Base-by-base conservation (phyloP, 2,888 invertebrate species). In the Lydus trimaculatus region DNA sequence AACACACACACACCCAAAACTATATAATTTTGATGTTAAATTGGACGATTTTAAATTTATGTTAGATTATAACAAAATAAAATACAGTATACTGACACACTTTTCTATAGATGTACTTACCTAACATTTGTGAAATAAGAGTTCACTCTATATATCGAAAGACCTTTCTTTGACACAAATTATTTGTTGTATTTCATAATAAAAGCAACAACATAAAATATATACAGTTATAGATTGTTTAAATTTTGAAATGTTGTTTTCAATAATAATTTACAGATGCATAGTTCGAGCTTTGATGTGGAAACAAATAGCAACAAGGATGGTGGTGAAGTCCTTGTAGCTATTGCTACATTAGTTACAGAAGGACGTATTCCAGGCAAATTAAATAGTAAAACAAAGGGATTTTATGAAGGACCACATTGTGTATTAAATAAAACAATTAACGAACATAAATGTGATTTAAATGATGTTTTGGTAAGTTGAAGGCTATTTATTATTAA, bases 321-420 rank as follows among this genome's bases (percentile, higher is more conserved):
- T 65, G 82, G 80, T 61, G 83, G 81, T 28, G 85, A 85, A 31
- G 80, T 84, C 61, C 72, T 85, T 70, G 84, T 85, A 69, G 82
- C 82, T 36, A 82, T 86, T 59, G 83, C 85, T 43, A 81, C 85
- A 52, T 75, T 86, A 67, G 84, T 86, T 67, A 85, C 84, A 2
- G 86, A 86, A 76, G 85, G 86, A 15, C 81, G 86, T 15, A 84
- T 85, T 65, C 85, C 85, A 2, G 77, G 74, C 48, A 80, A 85
- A 82, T 67, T 87, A 79, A 75, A 83, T 80, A 73, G 84, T 17
- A 81, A 81, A 71, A 74, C 80, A 59, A 82, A 90, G 76, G 91
- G 91, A 43, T 90, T 91, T 83, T 88, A 87, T 75, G 91, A 92
- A 84, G 92, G 92, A 43, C 91, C 91, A 31, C 92, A 92, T 81